These are phyloP conservation scores for Lacanobia wlatinum DNA, from an alignment of 2,888 invertebrate species.

Conservation along the genomic window DNA sequence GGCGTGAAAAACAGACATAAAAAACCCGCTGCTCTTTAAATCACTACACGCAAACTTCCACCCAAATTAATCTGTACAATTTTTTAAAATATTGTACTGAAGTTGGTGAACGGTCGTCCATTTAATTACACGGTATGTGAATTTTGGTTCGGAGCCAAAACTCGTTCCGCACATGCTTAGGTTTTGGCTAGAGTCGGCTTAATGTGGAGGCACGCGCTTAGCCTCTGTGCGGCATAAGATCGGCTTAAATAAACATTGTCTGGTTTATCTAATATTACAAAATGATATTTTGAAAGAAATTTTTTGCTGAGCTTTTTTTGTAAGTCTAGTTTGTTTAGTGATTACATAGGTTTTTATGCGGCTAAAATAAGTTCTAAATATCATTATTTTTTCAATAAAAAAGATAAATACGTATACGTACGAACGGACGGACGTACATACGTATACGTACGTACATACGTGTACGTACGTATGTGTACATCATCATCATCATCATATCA, in stretches of 20 bases:
- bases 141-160: slow-evolving; percentile 74
- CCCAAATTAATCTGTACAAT: slow-evolving; percentile 56
- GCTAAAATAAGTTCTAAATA: too few species aligned
- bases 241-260: slow-evolving; percentile 43
- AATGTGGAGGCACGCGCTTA: slow-evolving; percentile 57
- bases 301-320: too few species aligned
- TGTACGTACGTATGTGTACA: too few species aligned
- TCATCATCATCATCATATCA: too few species aligned
- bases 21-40: slow-evolving; percentile 46
- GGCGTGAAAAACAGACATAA: slow-evolving; percentile 36
- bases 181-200: slow-evolving; percentile 39
- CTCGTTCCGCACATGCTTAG: slow-evolving; percentile 62
- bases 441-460: too few species aligned
- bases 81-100: slow-evolving; percentile 60
- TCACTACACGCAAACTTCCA: slow-evolving; percentile 46
- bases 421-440: too few species aligned
- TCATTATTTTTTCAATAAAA: neutral
- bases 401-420: too few species aligned
- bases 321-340: neutral
- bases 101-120: slow-evolving; percentile 64
- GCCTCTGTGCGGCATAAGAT: slow-evolving; percentile 33
- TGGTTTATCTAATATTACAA: slow-evolving; percentile 28
- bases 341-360: neutral
- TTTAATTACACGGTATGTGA: slow-evolving; percentile 74
- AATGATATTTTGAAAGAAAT: neutral